phyloP scores from a whole-genome alignment of 2,888 invertebrate species.

The Pardosa pseudoannulata region DNA sequence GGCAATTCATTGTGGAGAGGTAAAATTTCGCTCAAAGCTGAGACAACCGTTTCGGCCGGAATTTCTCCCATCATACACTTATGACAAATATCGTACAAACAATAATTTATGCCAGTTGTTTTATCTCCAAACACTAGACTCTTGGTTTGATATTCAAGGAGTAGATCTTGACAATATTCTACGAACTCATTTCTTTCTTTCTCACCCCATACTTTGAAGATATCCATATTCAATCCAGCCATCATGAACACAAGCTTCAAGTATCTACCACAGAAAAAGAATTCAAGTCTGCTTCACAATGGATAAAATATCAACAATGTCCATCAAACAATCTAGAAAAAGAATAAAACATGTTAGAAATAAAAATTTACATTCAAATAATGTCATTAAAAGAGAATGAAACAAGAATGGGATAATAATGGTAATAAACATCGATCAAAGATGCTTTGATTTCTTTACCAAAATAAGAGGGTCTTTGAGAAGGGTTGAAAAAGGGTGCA shows the following conservation, averaged over 20 bases:
- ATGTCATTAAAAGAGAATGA: too few relatives aligned
- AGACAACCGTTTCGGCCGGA: slow-evolving; percentile 87
- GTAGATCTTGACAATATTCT: slow-evolving; percentile 29
- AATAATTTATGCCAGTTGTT: slow-evolving; percentile 82
- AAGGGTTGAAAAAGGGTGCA: too few relatives aligned
- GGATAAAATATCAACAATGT: too few relatives aligned
- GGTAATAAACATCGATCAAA: too few relatives aligned
- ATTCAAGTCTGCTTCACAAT: too few relatives aligned
- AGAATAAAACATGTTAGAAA: too few relatives aligned
- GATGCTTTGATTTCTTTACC: too few relatives aligned
- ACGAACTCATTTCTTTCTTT: slow-evolving; percentile 38
- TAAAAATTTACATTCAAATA: too few relatives aligned
- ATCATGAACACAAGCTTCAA: slow-evolving; percentile 13
- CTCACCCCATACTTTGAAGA: slow-evolving; percentile 56
- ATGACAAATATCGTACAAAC: slow-evolving; percentile 88
- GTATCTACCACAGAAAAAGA: too few relatives aligned
- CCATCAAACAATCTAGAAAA: too few relatives aligned
- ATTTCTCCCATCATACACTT: slow-evolving; percentile 86
- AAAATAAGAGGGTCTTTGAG: too few relatives aligned
- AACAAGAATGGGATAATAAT: too few relatives aligned
- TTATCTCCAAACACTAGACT: slow-evolving; percentile 32
- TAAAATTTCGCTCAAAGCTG: slow-evolving; percentile 86
- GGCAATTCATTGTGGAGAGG: slow-evolving; percentile 87
- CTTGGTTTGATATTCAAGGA: slow-evolving; percentile 22
- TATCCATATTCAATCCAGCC: slow-evolving; percentile 18